Evolutionary conservation across 1,140 invertebrate genomes (phyloP).

Genomic region (Drosophila willistoni): DNA sequence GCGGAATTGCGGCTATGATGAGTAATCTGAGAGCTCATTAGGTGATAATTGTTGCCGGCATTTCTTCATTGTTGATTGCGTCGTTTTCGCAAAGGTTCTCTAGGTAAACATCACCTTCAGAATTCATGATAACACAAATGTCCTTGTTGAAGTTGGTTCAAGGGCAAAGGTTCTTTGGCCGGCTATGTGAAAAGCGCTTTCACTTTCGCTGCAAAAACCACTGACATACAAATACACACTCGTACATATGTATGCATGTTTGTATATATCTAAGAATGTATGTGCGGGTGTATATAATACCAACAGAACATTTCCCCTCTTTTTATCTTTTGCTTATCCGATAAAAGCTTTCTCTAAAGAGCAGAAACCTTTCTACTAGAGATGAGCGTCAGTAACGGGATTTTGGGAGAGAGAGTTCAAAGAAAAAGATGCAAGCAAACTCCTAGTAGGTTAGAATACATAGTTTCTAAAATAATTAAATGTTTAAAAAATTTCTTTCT

Average conservation of each 20-base stretch:
- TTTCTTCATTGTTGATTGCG: background rate
- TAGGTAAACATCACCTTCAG: slow-evolving; percentile 15
- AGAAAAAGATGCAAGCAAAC: too few species aligned
- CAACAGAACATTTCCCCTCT: background rate
- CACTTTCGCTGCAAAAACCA: slow-evolving; percentile 59
- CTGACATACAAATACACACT: background rate
- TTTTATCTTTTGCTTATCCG: slow-evolving; percentile 35
- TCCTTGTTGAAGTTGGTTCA: slow-evolving; percentile 65
- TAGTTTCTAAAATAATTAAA: too few species aligned
- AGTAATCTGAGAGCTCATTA: slow-evolving; percentile 38
- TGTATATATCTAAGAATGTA: background rate
- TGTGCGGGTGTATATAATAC: background rate
- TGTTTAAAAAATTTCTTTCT: too few species aligned
- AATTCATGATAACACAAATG: slow-evolving; percentile 35
- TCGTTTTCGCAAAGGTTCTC: slow-evolving; percentile 14
- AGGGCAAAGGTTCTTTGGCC: slow-evolving; percentile 56
- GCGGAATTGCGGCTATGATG: slow-evolving; percentile 19
- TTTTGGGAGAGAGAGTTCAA: too few species aligned
- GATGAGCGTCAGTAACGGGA: too few species aligned
- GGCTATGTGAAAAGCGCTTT: slow-evolving; percentile 47
- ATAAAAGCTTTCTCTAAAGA: slow-evolving; percentile 35
- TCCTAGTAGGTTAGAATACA: too few species aligned
- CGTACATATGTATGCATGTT: too few species aligned
- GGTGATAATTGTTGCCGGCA: slow-evolving; percentile 16
- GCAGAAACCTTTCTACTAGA: slow-evolving; percentile 25